A percentile compares a stretch with the other conserved stretches of the same genome.
phyloP scores from a whole-genome alignment of 2,888 invertebrate genomes.

The Amphimallon solstitiale region DNA sequence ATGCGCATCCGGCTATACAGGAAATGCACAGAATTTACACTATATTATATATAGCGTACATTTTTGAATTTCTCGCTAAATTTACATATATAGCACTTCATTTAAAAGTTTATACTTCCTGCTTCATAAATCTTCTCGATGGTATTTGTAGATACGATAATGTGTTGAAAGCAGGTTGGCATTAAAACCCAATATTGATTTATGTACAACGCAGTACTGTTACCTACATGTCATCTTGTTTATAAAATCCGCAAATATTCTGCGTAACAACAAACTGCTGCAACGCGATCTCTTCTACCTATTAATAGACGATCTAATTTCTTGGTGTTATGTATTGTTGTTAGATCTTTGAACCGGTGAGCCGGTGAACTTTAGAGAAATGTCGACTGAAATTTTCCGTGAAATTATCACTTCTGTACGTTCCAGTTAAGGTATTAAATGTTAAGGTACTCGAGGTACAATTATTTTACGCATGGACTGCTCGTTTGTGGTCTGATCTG shows the following conservation, averaged over 20 bases:
- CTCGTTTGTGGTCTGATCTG: not conserved
- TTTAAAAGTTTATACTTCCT: too few relatives aligned
- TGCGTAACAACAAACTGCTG: constrained; percentile 1
- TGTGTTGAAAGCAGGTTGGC: not conserved
- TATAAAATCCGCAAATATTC: constrained; percentile 12
- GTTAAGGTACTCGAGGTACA: not conserved
- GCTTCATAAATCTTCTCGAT: too few relatives aligned
- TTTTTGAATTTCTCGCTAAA: too few relatives aligned
- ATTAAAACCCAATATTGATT: not conserved
- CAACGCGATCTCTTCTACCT: constrained; percentile 7
- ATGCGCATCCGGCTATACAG: too few relatives aligned
- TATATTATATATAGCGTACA: too few relatives aligned
- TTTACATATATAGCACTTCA: too few relatives aligned
- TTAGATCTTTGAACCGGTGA: constrained; percentile 26
- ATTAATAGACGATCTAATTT: constrained; percentile 14
- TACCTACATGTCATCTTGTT: constrained; percentile 2
- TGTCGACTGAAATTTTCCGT: constrained; percentile 27
- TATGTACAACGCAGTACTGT: not conserved
- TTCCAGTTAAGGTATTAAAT: constrained; percentile 17
- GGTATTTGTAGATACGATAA: not conserved
- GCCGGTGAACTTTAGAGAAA: constrained; percentile 21
- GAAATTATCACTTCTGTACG: constrained; percentile 13
- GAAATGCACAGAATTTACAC: too few relatives aligned
- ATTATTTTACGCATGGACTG: constrained; percentile 2
- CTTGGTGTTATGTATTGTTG: not conserved